Base-by-base conservation (phyloP, 2,797 vertebrate genomes). In the Sphaeramia orbicularis region DNA sequence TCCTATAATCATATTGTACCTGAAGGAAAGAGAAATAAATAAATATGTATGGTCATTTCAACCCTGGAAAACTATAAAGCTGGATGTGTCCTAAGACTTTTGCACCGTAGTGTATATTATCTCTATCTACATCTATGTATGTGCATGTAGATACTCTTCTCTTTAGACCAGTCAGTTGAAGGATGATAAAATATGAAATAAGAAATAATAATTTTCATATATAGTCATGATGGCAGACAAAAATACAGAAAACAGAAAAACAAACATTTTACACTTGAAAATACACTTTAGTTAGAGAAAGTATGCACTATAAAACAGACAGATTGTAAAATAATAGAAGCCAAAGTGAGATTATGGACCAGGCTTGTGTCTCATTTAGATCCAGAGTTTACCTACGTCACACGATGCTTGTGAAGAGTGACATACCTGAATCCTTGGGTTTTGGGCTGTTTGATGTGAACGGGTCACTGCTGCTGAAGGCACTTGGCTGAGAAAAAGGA, bases 341-440 rank as follows among this genome's bases (percentile, higher is more conserved):
- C 36, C 24, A 35, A 66, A 56, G 12, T 62, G 52, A 52, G 41
- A 27, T 8, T 16, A 8, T 8, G 45, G 15, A 32, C 3, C 13
- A 16, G 7, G 15, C 13, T 2, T 41, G 12, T 8, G n/a, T 30
- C 15, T 56, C 37, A 62, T 54, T 58, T 45, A 63, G 5, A 37
- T 5, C 7, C 21, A 4, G 13, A 14, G 16, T 27, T 32, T 21
- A 21, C 24, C 10, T 32, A 43, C 21, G 24, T 27, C 10, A 18
- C 11, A 35, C 44, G 48, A 45, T 38, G 13, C 3, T 41, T 66
- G 4, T 49, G 30, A 63, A 4, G 18, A 49, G 9, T 5, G 6
- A 38, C 19, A 10, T 94, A 98, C 97, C 98, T 95, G 96, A 90
- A 74, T 94, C 95, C 91, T 95, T 97, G 14, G 93, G 93, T 85